These are phyloP conservation scores for Halcyon smyrnensis DNA, from an alignment of 2,797 vertebrate genomes.

Conservation along the genomic window DNA sequence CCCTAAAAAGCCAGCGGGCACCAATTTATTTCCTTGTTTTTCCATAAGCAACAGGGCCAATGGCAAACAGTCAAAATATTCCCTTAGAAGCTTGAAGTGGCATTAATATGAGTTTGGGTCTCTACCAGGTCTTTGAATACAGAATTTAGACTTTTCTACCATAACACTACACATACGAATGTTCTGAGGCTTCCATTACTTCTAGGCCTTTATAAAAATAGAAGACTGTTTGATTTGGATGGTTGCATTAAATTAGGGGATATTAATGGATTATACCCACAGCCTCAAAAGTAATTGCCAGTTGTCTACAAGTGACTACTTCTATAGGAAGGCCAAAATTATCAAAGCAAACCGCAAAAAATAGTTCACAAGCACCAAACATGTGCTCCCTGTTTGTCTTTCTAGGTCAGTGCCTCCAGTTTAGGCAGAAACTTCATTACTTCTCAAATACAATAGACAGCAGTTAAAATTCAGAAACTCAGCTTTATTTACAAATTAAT, in stretches of 20 bases:
- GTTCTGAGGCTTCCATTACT: constrained; percentile 59
- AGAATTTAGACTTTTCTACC: constrained; percentile 29
- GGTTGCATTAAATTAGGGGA: constrained; percentile 38
- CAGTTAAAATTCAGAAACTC: background rate
- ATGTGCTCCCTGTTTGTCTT: constrained; percentile 47
- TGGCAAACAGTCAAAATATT: constrained; percentile 58
- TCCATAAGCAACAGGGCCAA: constrained; percentile 33
- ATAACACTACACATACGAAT: background rate
- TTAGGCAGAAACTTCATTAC: background rate
- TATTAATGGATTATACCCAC: constrained; percentile 53
- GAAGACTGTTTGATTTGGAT: constrained; percentile 67
- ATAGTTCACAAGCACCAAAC: constrained; percentile 21
- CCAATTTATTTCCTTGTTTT: constrained; percentile 23
- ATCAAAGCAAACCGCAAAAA: constrained; percentile 63
- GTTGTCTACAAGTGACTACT: constrained; percentile 49
- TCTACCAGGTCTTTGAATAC: constrained; percentile 46
- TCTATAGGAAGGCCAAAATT: constrained; percentile 50
- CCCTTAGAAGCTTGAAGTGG: constrained; percentile 39
- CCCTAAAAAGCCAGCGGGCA: constrained; percentile 31
- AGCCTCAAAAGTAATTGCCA: constrained; percentile 45
- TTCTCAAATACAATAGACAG: background rate
- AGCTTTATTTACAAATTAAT: background rate
- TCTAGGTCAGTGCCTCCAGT: constrained; percentile 11
- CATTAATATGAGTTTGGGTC: constrained; percentile 41
- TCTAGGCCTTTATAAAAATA: constrained; percentile 47